Base-by-base conservation (phyloP, 2,113 vertebrate genomes). In the Dunckerocampus dactyliophorus region DNA sequence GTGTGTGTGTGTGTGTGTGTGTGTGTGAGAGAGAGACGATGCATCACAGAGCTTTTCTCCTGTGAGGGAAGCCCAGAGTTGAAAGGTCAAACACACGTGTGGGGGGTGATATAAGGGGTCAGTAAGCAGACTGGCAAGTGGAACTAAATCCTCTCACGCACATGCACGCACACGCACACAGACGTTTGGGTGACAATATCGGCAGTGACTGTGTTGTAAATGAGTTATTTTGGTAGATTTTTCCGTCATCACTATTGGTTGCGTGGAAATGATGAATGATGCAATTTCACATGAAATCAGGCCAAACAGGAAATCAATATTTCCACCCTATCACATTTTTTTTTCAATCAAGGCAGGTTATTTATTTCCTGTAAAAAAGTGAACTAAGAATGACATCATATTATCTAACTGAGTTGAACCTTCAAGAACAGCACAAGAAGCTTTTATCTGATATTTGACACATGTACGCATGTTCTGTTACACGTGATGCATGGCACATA, bases 61-160 rank as follows among this genome's bases (percentile, higher is more conserved):
- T 88, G 85, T 83, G 89, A 86, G 87, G 84, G 81, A 88, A 87
- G 87, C 62, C 7, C 62, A 76, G 80, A 83, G 89, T 90, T 93
- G 88, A 91, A 84, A 90, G 92, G 92, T 92, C 92, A 94, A 93
- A 89, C 79, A 89, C 85, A 87, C 84, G 72, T 67, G 81, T 76
- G 74, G 54, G 62, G 89, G n/a, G n/a, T n/a, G n/a, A n/a, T n/a
- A n/a, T n/a, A n/a, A n/a, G n/a, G n/a, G 92, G 89, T 93, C 91
- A 93, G 69, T 64, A 88, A 90, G 69, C 88, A 92, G 89, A 88
- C 74, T 88, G 84, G 88, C 85, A 88, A 84, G 88, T 71, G 73
- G 87, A 89, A 92, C n/a, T n/a, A n/a, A n/a, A n/a, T n/a, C n/a
- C n/a, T n/a, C n/a, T n/a, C 90, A 92, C 88, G 93, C 88, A 82